A percentile compares a stretch with the other conserved stretches of the same genome.
Conservation (phyloP, 2,113 vertebrate species). For the Brachypteracias leptosomus region DNA sequence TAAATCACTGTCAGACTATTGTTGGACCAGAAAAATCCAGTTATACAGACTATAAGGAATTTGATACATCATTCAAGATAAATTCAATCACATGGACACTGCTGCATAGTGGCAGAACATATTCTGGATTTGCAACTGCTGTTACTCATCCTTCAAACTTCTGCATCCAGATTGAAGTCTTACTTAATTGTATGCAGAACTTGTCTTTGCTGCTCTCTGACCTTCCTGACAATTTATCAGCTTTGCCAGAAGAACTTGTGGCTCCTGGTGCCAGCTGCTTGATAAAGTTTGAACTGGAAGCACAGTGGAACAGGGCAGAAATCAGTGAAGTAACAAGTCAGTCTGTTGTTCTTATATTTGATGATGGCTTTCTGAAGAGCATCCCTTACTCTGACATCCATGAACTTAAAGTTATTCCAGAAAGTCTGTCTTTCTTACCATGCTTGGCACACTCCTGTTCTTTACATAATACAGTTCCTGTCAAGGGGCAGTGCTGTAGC, state of each 20-base stretch:
- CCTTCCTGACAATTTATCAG: constrained; percentile 62
- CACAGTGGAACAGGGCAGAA: constrained; percentile 83
- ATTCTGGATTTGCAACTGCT: constrained; percentile 72
- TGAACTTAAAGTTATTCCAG: constrained; percentile 77
- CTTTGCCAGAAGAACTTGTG: constrained; percentile 69
- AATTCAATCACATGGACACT: constrained; percentile 50
- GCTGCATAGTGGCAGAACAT: constrained; percentile 60
- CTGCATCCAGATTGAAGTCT: constrained; percentile 77
- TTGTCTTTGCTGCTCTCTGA: constrained; percentile 75
- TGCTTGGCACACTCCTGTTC: constrained; percentile 76
- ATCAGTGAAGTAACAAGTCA: constrained; percentile 64
- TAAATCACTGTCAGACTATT: neutral
- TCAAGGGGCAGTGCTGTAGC: constrained; percentile 73
- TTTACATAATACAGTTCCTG: constrained; percentile 76
- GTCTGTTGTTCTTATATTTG: constrained; percentile 72
- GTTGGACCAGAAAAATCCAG: neutral
- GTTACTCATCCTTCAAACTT: constrained; percentile 83
- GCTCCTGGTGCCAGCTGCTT: constrained; percentile 78
- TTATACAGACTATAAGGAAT: neutral
- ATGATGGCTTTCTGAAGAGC: constrained; percentile 77
- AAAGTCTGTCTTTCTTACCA: constrained; percentile 71
- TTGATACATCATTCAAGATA: neutral
- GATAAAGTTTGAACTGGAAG: constrained; percentile 66
- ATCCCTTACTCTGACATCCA: constrained; percentile 60
- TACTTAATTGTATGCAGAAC: constrained; percentile 67